Conservation (phyloP, 1,140 invertebrate genomes). For the Drosophila pruinosa region DNA sequence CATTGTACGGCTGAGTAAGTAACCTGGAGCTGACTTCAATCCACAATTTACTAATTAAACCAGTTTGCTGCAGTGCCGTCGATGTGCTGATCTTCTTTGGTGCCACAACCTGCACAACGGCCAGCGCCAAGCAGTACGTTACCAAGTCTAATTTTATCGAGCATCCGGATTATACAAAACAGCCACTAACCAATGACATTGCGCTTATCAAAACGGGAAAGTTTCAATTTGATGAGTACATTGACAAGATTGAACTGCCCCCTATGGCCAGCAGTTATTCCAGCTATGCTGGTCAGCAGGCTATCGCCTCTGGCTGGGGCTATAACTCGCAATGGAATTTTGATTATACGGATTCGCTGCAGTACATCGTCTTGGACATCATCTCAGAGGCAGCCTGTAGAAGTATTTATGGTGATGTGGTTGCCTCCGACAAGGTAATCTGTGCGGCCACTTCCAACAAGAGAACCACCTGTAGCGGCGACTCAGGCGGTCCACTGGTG, state of each 20-base stretch:
- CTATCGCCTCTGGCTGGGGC: slow-evolving; percentile 45
- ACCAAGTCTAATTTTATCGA: slow-evolving; percentile 32
- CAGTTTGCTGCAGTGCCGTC: slow-evolving; percentile 18
- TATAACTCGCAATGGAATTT: slow-evolving; percentile 20
- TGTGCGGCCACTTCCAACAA: slow-evolving; percentile 36
- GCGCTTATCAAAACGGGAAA: slow-evolving; percentile 48
- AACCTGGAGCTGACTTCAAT: not conserved
- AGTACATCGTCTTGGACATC: slow-evolving; percentile 26
- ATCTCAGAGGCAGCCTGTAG: slow-evolving; percentile 28
- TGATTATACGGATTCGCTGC: slow-evolving; percentile 11
- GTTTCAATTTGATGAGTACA: not conserved
- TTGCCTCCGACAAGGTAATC: slow-evolving; percentile 20
- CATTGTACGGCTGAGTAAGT: slow-evolving; percentile 82
- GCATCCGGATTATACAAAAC: slow-evolving; percentile 39
- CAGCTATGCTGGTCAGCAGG: slow-evolving; percentile 29
- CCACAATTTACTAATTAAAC: not conserved
- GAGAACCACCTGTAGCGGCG: slow-evolving; percentile 35
- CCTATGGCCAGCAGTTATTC: slow-evolving; percentile 30
- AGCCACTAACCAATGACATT: slow-evolving; percentile 36
- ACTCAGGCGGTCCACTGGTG: slow-evolving; percentile 47
- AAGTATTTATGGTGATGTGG: not conserved
- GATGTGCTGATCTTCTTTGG: slow-evolving; percentile 37
- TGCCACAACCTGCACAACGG: slow-evolving; percentile 42
- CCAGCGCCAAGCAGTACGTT: slow-evolving; percentile 33
- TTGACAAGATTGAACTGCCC: slow-evolving; percentile 34